Evolutionary conservation across 2,797 vertebrate genomes (phyloP).

Genomic region (Cynodonichthys magdalenae): DNA sequence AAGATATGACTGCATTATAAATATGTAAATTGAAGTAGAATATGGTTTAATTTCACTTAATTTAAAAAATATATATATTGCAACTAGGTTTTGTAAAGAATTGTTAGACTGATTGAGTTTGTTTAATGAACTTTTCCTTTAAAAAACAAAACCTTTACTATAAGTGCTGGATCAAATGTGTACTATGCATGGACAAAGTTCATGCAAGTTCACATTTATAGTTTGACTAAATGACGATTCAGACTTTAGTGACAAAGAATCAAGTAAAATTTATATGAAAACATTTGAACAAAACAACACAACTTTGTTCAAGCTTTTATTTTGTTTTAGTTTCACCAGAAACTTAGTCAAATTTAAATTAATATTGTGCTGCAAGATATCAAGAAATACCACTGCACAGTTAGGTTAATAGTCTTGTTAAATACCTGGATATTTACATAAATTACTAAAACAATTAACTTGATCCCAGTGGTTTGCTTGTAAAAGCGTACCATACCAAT

Average conservation of each 20-base stretch:
- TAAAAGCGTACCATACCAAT: neutral
- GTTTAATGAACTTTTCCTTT: neutral
- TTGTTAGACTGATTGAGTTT: neutral
- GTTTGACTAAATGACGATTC: neutral
- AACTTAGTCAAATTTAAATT: neutral
- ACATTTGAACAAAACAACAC: no score
- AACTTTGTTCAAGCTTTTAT: neutral
- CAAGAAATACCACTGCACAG: neutral
- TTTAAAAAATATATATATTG: neutral
- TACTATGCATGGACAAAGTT: neutral
- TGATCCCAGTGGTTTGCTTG: neutral
- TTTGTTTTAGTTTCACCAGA: neutral
- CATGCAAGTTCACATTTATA: neutral
- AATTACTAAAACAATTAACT: neutral
- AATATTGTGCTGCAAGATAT: neutral
- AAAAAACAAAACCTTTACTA: neutral
- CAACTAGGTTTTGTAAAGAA: neutral
- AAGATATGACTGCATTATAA: neutral
- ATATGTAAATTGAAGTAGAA: conserved; percentile 1
- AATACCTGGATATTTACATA: neutral
- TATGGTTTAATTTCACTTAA: conserved; percentile 2
- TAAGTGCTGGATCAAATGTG: neutral
- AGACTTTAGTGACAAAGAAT: neutral
- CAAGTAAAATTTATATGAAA: neutral
- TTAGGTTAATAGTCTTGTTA: neutral